phyloP scores from a whole-genome alignment of 1,140 invertebrate genomes.

The Drosophila ambigua region DNA sequence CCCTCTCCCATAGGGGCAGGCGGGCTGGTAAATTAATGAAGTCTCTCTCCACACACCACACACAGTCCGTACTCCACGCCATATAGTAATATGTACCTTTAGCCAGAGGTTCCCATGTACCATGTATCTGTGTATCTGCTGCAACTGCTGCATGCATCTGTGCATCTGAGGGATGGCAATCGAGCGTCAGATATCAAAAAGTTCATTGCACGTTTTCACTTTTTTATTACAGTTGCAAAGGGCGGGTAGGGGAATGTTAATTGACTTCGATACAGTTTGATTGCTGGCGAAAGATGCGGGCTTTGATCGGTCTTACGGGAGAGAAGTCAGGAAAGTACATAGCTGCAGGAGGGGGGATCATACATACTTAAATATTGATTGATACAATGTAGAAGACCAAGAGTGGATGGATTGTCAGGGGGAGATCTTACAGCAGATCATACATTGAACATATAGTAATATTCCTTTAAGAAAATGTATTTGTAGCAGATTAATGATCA shows the following conservation, averaged over 20 bases:
- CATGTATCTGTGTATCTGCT: background rate
- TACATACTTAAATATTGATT: too few species aligned
- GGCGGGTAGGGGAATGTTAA: slow-evolving; percentile 39
- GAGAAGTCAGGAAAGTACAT: too few species aligned
- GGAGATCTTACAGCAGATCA: background rate
- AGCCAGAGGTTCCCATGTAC: slow-evolving; percentile 20
- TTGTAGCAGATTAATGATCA: too few species aligned
- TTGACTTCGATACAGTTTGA: slow-evolving; percentile 63
- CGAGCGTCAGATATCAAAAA: slow-evolving; percentile 64
- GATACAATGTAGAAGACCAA: too few species aligned
- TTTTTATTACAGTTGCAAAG: slow-evolving; percentile 62
- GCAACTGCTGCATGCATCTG: slow-evolving; percentile 3
- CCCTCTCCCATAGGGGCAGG: slow-evolving; percentile 46
- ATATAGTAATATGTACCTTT: slow-evolving; percentile 9
- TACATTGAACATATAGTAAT: slow-evolving; percentile 2
- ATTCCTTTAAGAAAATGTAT: background rate
- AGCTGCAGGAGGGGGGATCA: too few species aligned
- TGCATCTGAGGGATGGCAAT: slow-evolving; percentile 50
- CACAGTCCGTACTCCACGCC: too few species aligned
- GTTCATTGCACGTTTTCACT: slow-evolving; percentile 79
- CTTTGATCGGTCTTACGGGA: slow-evolving; percentile 1
- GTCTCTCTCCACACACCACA: slow-evolving; percentile 5
- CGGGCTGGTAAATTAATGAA: slow-evolving; percentile 39
- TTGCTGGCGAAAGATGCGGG: slow-evolving; percentile 50
- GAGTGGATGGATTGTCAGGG: background rate